phyloP scores from a whole-genome alignment of 2,888 invertebrate species.

The Physocephala rufipes region DNA sequence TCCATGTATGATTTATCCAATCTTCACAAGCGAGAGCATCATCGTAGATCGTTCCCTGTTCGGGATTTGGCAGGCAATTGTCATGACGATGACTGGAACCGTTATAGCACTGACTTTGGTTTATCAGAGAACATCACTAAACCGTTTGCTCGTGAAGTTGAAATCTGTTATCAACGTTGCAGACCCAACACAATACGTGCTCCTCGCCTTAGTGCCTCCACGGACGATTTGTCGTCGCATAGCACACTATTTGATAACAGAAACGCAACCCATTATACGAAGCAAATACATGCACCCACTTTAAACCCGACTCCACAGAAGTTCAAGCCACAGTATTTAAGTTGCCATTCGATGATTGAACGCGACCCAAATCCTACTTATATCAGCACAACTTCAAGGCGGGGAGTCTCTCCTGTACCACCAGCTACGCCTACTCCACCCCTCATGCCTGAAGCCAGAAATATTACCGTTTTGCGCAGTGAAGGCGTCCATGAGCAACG shows the following conservation, averaged over 20 bases:
- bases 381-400: slow-evolving; percentile 58
- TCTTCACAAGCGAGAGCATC: slow-evolving; percentile 17
- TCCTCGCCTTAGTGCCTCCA: slow-evolving; percentile 59
- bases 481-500: slow-evolving; percentile 69
- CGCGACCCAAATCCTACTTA: slow-evolving; percentile 61
- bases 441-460: slow-evolving; percentile 57
- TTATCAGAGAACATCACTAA: slow-evolving; percentile 63
- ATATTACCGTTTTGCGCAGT: slow-evolving; percentile 57
- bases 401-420: slow-evolving; percentile 56
- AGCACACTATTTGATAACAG: too few relatives aligned
- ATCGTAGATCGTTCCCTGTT: slow-evolving; percentile 38
- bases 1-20: slow-evolving; percentile 59
- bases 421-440: slow-evolving; percentile 35
- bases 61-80: background rate
- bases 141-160: slow-evolving; percentile 63
- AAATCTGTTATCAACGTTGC: slow-evolving; percentile 60
- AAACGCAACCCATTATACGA: slow-evolving; percentile 56
- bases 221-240: slow-evolving; percentile 55
- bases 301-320: slow-evolving; percentile 53
- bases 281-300: slow-evolving; percentile 57
- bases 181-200: slow-evolving; percentile 58
- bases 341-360: slow-evolving; percentile 63
- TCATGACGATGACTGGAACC: slow-evolving; percentile 67
- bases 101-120: slow-evolving; percentile 65
- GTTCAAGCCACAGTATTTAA: slow-evolving; percentile 55